phyloP scores from a whole-genome alignment of 2,113 vertebrate species.

The Aegotheles bennettii region DNA sequence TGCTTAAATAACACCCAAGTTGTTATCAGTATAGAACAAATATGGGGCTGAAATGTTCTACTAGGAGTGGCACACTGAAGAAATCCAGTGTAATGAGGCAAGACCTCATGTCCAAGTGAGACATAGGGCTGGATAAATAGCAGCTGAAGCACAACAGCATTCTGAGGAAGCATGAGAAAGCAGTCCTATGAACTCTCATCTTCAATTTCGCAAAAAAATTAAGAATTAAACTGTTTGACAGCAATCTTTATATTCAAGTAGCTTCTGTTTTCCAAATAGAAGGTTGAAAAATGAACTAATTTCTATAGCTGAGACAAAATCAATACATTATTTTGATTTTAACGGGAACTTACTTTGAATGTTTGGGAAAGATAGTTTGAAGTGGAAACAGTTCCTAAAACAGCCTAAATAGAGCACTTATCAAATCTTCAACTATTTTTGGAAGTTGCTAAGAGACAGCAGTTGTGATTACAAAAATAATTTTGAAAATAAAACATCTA shows the following conservation, averaged over 20 bases:
- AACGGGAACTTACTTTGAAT: background rate
- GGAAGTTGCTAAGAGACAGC: slow-evolving; percentile 47
- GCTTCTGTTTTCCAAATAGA: slow-evolving; percentile 10
- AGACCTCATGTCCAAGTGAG: background rate
- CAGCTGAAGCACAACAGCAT: background rate
- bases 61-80: background rate
- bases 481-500: background rate
- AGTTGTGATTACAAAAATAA: slow-evolving; percentile 22
- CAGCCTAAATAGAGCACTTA: slow-evolving; percentile 1
- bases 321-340: slow-evolving; percentile 22
- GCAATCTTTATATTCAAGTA: background rate
- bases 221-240: background rate
- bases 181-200: background rate
- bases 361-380: slow-evolving; percentile 15
- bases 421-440: slow-evolving; percentile 6
- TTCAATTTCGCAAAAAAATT: background rate
- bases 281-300: background rate
- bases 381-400: slow-evolving; percentile 15
- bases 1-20: background rate
- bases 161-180: background rate
- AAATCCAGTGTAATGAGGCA: background rate
- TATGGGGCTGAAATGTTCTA: background rate
- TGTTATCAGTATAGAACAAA: background rate
- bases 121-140: background rate
- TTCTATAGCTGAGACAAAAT: background rate